Conservation (phyloP, 2,797 vertebrate genomes). For the Chaetophractus vellerosus region DNA sequence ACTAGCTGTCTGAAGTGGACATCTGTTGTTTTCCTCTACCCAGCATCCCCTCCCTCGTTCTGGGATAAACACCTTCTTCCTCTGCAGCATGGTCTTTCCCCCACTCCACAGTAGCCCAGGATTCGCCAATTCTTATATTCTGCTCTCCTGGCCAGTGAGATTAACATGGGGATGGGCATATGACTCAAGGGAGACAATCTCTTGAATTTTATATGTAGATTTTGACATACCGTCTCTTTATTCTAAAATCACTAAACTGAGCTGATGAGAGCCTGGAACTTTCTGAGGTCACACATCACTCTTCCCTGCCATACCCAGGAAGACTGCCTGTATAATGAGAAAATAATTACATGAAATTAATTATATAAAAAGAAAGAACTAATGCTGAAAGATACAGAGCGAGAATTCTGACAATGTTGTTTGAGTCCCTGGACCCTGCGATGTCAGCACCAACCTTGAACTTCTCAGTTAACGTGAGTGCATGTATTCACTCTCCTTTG, state of each 20-base stretch:
- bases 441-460: too few species aligned
- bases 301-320: accelerated
- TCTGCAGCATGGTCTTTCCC: neutral
- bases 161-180: neutral
- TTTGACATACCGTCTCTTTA: neutral
- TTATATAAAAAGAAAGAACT: accelerated
- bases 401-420: accelerated
- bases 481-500: too few species aligned
- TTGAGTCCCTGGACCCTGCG: neutral
- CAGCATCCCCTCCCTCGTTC: neutral
- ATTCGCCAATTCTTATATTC: neutral
- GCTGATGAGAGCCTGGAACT: neutral
- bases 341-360: too few species aligned
- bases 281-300: accelerated
- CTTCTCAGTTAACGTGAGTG: neutral
- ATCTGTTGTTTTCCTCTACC: slow-evolving; percentile 27
- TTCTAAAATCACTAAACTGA: accelerated
- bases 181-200: accelerated
- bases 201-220: neutral
- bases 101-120: accelerated
- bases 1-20: slow-evolving; percentile 58
- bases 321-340: neutral
- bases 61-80: neutral
- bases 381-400: neutral
- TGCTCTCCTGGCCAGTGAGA: neutral